Percentiles rank a stretch among this genome's conserved stretches.
phyloP scores from a whole-genome alignment of 1,140 invertebrate species.

The Lepidurus arcticus region DNA sequence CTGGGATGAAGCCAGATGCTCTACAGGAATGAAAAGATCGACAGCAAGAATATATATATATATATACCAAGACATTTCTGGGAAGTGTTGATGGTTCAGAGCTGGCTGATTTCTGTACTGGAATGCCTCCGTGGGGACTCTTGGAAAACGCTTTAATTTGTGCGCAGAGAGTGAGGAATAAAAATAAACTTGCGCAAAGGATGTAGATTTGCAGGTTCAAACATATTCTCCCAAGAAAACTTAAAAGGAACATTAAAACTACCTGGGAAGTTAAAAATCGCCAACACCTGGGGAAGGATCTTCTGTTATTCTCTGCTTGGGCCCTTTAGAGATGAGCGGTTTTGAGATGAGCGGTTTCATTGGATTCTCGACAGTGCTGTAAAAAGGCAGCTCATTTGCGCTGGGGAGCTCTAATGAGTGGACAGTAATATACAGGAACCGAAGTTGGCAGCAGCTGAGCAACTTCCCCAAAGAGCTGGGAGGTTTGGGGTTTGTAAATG shows the following conservation, averaged over 20 bases:
- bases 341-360: neutral
- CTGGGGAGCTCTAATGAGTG: neutral
- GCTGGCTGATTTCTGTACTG: neutral
- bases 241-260: no score
- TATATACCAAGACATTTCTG: neutral
- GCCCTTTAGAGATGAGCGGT: neutral
- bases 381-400: neutral
- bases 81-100: constrained; percentile 1
- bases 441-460: neutral
- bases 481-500: neutral
- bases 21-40: neutral
- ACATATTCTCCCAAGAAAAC: no score
- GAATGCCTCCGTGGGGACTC: no score
- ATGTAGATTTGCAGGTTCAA: no score
- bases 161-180: no score
- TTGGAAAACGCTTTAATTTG: no score
- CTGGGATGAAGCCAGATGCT: neutral
- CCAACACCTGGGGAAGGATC: neutral
- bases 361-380: neutral
- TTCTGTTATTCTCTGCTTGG: neutral
- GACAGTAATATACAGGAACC: neutral
- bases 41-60: neutral
- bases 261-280: neutral
- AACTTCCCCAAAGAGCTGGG: neutral
- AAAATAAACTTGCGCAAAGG: no score